Evolutionary conservation across 1,140 invertebrate genomes (phyloP).

Genomic region (Diabrotica virgifera): DNA sequence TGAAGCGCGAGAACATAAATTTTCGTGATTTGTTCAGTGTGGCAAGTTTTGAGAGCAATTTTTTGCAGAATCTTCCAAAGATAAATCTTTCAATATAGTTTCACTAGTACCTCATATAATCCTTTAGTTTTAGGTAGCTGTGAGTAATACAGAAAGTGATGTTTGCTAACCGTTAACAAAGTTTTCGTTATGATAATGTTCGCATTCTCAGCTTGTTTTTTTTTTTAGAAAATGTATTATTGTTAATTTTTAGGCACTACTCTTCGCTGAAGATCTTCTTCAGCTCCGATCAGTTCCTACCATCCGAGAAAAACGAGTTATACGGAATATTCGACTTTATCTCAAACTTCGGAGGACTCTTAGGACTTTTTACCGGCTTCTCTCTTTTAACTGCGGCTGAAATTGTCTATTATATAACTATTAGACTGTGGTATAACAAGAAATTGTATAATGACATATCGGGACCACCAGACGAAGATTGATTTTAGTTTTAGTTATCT

Average conservation of each 20-base stretch:
- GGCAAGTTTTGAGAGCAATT: too few relatives aligned
- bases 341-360: slow-evolving; percentile 56
- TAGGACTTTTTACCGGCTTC: slow-evolving; percentile 59
- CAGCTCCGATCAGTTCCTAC: slow-evolving; percentile 1
- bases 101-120: too few relatives aligned
- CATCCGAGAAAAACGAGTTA: slow-evolving; percentile 52
- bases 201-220: too few relatives aligned
- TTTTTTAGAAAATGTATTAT: too few relatives aligned
- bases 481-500: neutral
- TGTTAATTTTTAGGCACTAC: slow-evolving; percentile 53
- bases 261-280: slow-evolving; percentile 38
- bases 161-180: too few relatives aligned
- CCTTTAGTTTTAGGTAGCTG: too few relatives aligned
- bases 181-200: too few relatives aligned
- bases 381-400: slow-evolving; percentile 56
- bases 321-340: slow-evolving; percentile 56
- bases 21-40: too few relatives aligned
- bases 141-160: too few relatives aligned
- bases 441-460: slow-evolving; percentile 4
- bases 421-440: slow-evolving; percentile 49
- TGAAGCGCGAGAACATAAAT: too few relatives aligned
- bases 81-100: too few relatives aligned
- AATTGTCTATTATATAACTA: slow-evolving; percentile 54
- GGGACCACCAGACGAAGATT: slow-evolving; percentile 7
- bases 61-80: too few relatives aligned